Conservation (phyloP, 37 sponge, comb jelly and placozoan genomes). For the Bolinopsis microptera region DNA sequence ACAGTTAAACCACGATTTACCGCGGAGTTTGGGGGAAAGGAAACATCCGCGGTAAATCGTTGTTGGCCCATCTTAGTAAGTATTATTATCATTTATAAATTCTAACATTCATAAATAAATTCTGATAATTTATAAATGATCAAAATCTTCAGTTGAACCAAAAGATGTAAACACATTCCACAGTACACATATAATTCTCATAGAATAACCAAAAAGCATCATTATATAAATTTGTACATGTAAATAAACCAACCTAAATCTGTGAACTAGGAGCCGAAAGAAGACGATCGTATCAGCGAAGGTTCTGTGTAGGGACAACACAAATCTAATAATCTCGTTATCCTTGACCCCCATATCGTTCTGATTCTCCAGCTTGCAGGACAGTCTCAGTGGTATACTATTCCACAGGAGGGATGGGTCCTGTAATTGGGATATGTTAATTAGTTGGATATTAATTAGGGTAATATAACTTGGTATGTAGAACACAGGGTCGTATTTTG, state of each 20-base stretch:
- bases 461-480: too few relatives aligned
- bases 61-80: too few relatives aligned
- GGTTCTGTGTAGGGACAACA: conserved; percentile 32
- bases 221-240: too few relatives aligned
- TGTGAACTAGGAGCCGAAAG: conserved; percentile 22
- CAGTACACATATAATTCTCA: neutral
- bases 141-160: neutral
- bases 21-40: too few relatives aligned
- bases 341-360: neutral
- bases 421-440: neutral
- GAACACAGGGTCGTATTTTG: too few relatives aligned
- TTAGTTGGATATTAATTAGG: neutral
- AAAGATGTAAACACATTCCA: too few relatives aligned
- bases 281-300: conserved; percentile 61
- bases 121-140: too few relatives aligned
- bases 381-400: neutral
- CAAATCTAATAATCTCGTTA: conserved; percentile 47
- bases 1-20: too few relatives aligned
- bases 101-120: too few relatives aligned
- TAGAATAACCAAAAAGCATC: neutral
- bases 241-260: conserved; percentile 24
- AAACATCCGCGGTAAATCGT: too few relatives aligned
- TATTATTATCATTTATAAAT: too few relatives aligned
- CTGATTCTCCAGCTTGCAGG: neutral
- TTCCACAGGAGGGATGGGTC: conserved; percentile 49